phyloP scores from a whole-genome alignment of 1,140 invertebrate genomes.

The Eulimnadia texana region DNA sequence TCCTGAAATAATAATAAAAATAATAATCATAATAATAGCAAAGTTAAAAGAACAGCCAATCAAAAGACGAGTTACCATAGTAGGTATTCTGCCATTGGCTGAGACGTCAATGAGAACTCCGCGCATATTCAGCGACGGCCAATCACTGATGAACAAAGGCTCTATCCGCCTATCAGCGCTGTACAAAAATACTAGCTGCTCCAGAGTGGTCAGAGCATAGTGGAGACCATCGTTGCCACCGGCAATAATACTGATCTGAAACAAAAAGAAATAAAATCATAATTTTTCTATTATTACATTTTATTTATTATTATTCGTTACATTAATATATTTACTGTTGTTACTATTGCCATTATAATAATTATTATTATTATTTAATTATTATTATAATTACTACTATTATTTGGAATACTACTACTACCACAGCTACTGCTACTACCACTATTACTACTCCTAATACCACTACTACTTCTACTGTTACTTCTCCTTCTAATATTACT shows the following conservation, averaged over 20 bases:
- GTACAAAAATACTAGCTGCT: conserved; percentile 42
- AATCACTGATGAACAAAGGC: conserved; percentile 45
- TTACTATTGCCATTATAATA: too few species aligned
- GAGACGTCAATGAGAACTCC: conserved; percentile 46
- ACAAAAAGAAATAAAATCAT: conserved; percentile 4
- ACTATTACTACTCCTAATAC: too few species aligned
- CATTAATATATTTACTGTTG: not conserved
- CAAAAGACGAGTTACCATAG: too few species aligned
- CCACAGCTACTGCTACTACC: too few species aligned
- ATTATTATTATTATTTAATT: too few species aligned
- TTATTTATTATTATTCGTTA: not conserved
- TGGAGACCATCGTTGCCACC: conserved; percentile 40
- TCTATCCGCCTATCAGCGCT: conserved; percentile 29
- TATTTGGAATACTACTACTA: too few species aligned
- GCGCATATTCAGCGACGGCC: conserved; percentile 40
- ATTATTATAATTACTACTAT: too few species aligned
- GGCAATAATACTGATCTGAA: conserved; percentile 39
- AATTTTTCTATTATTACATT: not conserved
- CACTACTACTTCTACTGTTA: too few species aligned
- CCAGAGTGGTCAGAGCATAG: conserved; percentile 44
- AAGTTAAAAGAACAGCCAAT: too few species aligned
- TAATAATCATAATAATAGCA: too few species aligned
- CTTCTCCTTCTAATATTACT: too few species aligned
- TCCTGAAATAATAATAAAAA: too few species aligned
- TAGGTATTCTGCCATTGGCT: conserved; percentile 41